Evolutionary conservation across 2,797 vertebrate genomes (phyloP).

Genomic region (Mallotus villosus): DNA sequence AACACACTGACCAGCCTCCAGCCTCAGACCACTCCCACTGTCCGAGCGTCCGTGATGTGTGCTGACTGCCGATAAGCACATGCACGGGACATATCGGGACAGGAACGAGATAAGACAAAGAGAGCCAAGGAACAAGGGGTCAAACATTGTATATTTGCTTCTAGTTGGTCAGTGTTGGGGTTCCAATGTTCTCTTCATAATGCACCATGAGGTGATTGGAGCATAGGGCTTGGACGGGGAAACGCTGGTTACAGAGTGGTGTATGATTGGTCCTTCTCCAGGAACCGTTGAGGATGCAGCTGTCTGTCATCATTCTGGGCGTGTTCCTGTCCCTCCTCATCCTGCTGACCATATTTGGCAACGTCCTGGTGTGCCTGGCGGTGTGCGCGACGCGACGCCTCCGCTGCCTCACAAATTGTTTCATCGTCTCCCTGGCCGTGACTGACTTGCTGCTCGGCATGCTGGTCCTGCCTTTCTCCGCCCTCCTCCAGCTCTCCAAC

Average conservation of each 20-base stretch:
- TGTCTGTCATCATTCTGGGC: conserved; percentile 70
- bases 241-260: background rate
- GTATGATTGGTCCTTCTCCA: background rate
- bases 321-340: conserved; percentile 77
- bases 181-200: background rate
- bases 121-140: too few species aligned
- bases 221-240: background rate
- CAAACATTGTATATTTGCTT: background rate
- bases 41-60: background rate
- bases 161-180: background rate
- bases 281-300: conserved; percentile 59
- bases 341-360: conserved; percentile 87
- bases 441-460: conserved; percentile 93
- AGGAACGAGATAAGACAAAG: background rate
- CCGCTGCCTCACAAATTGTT: conserved; percentile 93
- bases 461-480: conserved; percentile 94
- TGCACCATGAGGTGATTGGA: background rate
- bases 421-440: conserved; percentile 93
- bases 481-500: conserved; percentile 85
- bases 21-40: background rate
- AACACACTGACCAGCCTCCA: background rate
- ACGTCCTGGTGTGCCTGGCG: conserved; percentile 90
- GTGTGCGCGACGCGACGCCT: conserved; percentile 85
- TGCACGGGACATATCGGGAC: background rate
- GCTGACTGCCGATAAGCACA: background rate